Percentiles rank a stretch among this genome's conserved stretches.
phyloP scores from a whole-genome alignment of 2,888 invertebrate genomes.

The Syrista parreyssii region DNA sequence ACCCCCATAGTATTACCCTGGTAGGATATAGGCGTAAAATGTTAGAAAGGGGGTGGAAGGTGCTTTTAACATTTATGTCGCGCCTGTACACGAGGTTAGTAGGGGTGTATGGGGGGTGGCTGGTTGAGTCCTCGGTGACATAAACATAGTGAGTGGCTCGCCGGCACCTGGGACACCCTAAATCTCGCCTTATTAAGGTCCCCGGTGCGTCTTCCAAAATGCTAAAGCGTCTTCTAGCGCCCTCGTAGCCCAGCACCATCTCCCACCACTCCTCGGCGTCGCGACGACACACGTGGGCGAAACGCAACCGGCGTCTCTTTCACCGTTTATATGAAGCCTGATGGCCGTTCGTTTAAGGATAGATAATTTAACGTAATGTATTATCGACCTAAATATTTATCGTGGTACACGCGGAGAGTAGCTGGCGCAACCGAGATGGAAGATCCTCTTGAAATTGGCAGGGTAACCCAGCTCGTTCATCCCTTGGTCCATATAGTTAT shows the following conservation, averaged over 20 bases:
- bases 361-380: neutral
- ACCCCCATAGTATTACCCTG: conserved; percentile 9
- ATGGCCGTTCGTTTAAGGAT: neutral
- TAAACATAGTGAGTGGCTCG: conserved; percentile 37
- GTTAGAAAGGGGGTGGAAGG: conserved; percentile 1
- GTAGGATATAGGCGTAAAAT: conserved; percentile 21
- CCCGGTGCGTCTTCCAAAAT: conserved; percentile 2
- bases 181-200: conserved; percentile 56
- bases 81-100: conserved; percentile 27
- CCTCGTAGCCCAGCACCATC: neutral
- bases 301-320: neutral
- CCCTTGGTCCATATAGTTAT: neutral
- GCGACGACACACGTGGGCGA: neutral
- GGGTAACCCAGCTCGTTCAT: neutral
- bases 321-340: neutral
- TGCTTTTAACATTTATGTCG: conserved; percentile 49
- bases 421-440: neutral
- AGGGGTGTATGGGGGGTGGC: neutral
- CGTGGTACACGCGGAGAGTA: neutral
- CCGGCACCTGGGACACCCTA: conserved; percentile 53
- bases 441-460: neutral
- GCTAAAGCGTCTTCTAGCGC: conserved; percentile 1
- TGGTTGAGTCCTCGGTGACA: conserved; percentile 34
- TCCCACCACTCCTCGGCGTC: neutral
- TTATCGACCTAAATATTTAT: neutral